These are phyloP conservation scores for Pardalotus punctatus DNA, from an alignment of 2,113 vertebrate genomes.

Conservation along the genomic window DNA sequence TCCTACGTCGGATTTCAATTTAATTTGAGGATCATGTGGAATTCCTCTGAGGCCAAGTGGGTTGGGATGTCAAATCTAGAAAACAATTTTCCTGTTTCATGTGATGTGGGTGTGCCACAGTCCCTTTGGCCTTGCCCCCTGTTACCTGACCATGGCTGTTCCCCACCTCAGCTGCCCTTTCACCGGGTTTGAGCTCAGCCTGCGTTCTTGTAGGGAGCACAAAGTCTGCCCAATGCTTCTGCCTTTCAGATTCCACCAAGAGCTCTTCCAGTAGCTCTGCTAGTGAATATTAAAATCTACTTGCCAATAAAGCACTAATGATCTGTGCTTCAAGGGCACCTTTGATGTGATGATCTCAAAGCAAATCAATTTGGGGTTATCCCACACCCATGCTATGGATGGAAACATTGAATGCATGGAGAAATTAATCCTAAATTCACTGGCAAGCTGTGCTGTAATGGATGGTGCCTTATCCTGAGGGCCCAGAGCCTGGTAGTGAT, in stretches of 20 bases:
- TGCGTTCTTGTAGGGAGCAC: not conserved
- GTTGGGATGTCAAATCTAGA: constrained; percentile 5
- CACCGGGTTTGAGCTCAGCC: not conserved
- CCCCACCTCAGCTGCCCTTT: not conserved
- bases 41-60: constrained; percentile 9
- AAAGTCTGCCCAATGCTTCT: not conserved
- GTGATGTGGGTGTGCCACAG: not conserved
- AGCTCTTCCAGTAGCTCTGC: not conserved
- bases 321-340: constrained; percentile 11
- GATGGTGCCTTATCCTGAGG: not conserved
- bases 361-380: not conserved
- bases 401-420: not conserved
- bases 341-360: constrained; percentile 53
- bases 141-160: not conserved
- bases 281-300: not conserved
- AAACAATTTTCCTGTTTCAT: not conserved
- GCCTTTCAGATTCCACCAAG: not conserved
- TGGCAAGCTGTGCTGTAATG: not conserved
- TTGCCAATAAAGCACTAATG: constrained; percentile 1
- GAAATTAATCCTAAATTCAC: not conserved
- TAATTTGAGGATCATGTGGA: not conserved
- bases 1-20: not conserved
- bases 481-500: not conserved
- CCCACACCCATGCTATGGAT: not conserved
- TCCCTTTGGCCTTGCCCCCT: not conserved